phyloP scores from a whole-genome alignment of 1,140 invertebrate genomes.

The Ceratoteleas bidentatus region DNA sequence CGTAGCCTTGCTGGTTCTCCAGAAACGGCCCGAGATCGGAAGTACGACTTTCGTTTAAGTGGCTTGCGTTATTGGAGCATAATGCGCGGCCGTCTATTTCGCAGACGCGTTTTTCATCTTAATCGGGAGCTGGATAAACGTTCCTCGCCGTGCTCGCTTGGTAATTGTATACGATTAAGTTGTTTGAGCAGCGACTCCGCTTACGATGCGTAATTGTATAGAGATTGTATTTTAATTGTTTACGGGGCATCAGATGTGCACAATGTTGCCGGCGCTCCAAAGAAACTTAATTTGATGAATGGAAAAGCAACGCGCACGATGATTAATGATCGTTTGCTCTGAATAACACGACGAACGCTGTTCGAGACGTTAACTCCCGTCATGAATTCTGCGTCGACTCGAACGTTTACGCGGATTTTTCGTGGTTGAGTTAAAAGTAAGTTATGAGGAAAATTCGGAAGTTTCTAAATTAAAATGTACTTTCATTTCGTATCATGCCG shows the following conservation, averaged over 20 bases:
- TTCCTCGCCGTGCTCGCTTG: slow-evolving; percentile 11
- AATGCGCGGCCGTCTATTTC: slow-evolving; percentile 16
- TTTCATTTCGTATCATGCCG: too few species aligned
- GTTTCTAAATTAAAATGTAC: too few species aligned
- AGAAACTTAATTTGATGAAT: slow-evolving; percentile 50
- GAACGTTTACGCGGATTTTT: slow-evolving; percentile 9
- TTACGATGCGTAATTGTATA: slow-evolving; percentile 23
- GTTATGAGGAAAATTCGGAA: too few species aligned
- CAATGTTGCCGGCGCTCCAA: slow-evolving; percentile 11
- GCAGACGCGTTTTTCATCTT: slow-evolving; percentile 26
- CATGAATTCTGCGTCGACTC: slow-evolving; percentile 18
- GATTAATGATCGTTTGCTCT: slow-evolving; percentile 57
- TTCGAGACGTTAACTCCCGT: slow-evolving; percentile 14
- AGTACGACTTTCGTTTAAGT: slow-evolving; percentile 50
- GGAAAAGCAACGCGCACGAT: slow-evolving; percentile 41
- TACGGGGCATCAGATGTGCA: slow-evolving; percentile 18
- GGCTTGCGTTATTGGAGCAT: slow-evolving; percentile 39
- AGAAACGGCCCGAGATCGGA: slow-evolving; percentile 52
- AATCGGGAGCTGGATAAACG: slow-evolving; percentile 32
- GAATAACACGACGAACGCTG: slow-evolving; percentile 30
- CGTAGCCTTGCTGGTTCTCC: slow-evolving; percentile 51
- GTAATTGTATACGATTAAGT: slow-evolving; percentile 36
- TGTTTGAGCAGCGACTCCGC: slow-evolving; percentile 19
- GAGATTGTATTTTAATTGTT: slow-evolving; percentile 49
- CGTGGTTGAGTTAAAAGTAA: too few species aligned